Conservation (phyloP, 2,888 invertebrate genomes). For the Dicranocentrus wangi region DNA sequence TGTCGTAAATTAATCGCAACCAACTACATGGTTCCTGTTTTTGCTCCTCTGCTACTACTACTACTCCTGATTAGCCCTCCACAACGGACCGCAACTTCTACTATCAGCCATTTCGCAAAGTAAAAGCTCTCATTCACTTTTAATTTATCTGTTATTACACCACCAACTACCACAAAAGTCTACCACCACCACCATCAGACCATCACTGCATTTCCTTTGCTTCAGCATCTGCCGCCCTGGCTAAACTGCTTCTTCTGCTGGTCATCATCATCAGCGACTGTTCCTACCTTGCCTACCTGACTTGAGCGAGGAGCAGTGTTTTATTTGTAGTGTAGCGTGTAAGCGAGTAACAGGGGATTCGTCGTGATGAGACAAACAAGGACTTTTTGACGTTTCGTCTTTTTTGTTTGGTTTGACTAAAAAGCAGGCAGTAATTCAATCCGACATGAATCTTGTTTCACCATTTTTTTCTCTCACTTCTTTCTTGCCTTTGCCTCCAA, state of each 20-base stretch:
- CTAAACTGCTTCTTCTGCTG: not conserved
- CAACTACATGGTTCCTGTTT: slow-evolving; percentile 30
- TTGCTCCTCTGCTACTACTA: no score
- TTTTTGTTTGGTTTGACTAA: slow-evolving; percentile 23
- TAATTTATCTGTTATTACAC: slow-evolving; percentile 38
- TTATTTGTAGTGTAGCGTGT: slow-evolving; percentile 13
- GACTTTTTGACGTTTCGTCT: slow-evolving; percentile 35
- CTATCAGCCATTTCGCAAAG: not conserved
- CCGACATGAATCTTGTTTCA: slow-evolving; percentile 36
- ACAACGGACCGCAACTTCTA: not conserved
- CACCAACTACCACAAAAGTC: no score
- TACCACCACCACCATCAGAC: no score
- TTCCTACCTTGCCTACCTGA: slow-evolving; percentile 8
- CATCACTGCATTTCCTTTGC: not conserved
- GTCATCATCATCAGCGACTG: no score
- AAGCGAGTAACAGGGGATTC: not conserved
- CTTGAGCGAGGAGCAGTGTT: slow-evolving; percentile 19
- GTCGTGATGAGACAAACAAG: slow-evolving; percentile 24
- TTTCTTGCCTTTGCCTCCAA: not conserved
- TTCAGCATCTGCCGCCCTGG: slow-evolving; percentile 7
- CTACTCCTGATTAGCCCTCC: not conserved
- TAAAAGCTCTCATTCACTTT: slow-evolving; percentile 27
- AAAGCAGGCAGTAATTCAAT: slow-evolving; percentile 32
- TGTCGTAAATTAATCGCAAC: slow-evolving; percentile 49
- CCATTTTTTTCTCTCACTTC: not conserved